Evolutionary conservation across 2,113 vertebrate genomes (phyloP).

Genomic region (Triplophysa tibetana): DNA sequence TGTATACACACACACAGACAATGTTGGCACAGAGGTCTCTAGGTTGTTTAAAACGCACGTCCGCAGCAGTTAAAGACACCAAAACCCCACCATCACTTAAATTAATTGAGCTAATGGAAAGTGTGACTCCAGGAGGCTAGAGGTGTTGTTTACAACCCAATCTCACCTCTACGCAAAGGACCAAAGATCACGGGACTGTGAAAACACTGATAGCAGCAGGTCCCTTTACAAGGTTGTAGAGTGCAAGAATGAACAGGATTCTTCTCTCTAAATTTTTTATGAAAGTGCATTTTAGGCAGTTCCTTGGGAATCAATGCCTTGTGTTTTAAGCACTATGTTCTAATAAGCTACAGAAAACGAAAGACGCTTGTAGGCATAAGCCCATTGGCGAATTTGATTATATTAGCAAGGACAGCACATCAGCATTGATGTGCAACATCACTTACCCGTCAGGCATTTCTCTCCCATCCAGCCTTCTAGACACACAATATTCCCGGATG

Average conservation of each 20-base stretch:
- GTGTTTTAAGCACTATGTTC: too few relatives aligned
- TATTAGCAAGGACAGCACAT: too few relatives aligned
- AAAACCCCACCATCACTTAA: conserved; percentile 20
- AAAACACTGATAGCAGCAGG: conserved; percentile 39
- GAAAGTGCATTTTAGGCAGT: too few relatives aligned
- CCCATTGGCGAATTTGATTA: neutral
- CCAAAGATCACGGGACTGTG: conserved; percentile 55
- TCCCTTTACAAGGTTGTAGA: conserved; percentile 40
- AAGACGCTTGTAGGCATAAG: neutral
- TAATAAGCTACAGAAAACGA: too few relatives aligned
- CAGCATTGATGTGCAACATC: neutral
- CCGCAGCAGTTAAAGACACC: conserved; percentile 26
- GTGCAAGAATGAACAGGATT: conserved; percentile 37
- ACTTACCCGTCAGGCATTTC: conserved; percentile 86
- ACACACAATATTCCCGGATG: conserved; percentile 87
- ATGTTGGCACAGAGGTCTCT: neutral
- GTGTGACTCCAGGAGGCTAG: conserved; percentile 49
- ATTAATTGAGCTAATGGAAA: conserved; percentile 50
- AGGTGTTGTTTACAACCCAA: conserved; percentile 49
- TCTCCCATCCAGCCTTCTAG: conserved; percentile 95
- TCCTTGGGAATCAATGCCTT: too few relatives aligned
- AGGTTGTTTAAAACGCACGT: conserved; percentile 25
- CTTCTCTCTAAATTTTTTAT: too few relatives aligned
- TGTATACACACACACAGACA: neutral
- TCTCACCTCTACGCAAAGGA: conserved; percentile 49